Base-by-base conservation (phyloP, 2,888 invertebrate species). In the Rutpela maculata region DNA sequence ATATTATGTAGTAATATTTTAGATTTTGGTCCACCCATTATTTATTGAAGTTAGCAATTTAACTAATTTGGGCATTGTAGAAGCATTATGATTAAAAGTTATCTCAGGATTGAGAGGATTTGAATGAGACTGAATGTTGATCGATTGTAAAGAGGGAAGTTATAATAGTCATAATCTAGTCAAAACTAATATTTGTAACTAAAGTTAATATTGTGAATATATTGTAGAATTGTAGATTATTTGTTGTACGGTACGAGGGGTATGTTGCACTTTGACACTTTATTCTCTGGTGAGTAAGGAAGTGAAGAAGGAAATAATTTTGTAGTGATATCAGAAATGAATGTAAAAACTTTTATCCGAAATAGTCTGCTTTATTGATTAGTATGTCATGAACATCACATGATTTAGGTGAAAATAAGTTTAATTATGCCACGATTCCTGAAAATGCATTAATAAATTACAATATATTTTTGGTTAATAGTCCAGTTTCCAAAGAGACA, bases 91-190 rank as follows among this genome's bases (percentile, higher is more conserved):
- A 83, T 83, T 81, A 80, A 81, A 81, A 80, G 74, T 74, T 76
- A 76, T 81, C 79, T 81, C 80, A 80, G 81, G 80, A 79, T 75
- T 79, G 79, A 74, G 72, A 76, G 57, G 70, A 67, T 76, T 77
- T 70, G 80, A 76, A 81, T 78, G 81, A 83, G 83, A 83, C 83
- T 83, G 83, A 83, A 81, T 80, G 81, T 83, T 83, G 80, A 80
- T 83, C 75, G 72, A 77, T 70, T 74, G 74, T 66, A 71, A 59
- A 65, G 19, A 79, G 65, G 60, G n/a, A 22, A 67, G 63, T 77
- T 70, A 63, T 63, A 57, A 66, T 83, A 81, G 81, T 80, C 79
- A 72, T 50, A 73, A 82, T 75, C 79, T 83, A 80, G 79, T 81
- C 80, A 79, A 75, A 76, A 75, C 15, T 77, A 77, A 72, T 66